Evolutionary conservation across 2,797 vertebrate species (phyloP).

Genomic region (Hylomyscus alleni): DNA sequence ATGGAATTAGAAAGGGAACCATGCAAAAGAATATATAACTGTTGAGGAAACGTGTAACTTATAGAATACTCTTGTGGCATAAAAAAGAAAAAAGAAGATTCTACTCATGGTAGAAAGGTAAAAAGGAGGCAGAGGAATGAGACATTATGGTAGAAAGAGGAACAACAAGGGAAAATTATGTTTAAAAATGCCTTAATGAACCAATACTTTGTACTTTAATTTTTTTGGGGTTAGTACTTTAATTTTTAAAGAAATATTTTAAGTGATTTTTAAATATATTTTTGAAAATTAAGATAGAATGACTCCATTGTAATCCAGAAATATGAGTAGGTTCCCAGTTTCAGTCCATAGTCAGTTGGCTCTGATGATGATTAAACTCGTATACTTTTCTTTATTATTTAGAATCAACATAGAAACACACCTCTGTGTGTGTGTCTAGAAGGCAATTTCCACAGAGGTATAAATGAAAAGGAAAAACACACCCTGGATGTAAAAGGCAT

Average conservation of each 20-base stretch:
- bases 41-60: not conserved
- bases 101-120: not conserved
- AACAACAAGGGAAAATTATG: not conserved
- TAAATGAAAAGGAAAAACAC: not conserved
- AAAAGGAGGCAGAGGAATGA: not conserved
- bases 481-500: not conserved
- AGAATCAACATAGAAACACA: not conserved
- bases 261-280: not conserved
- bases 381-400: not conserved
- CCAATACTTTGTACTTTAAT: not conserved
- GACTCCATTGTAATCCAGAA: not conserved
- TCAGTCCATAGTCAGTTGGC: not conserved
- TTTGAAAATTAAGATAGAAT: not conserved
- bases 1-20: not conserved
- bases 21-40: not conserved
- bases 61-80: not conserved
- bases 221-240: no score
- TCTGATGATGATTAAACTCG: not conserved
- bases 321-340: not conserved
- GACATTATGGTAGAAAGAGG: not conserved
- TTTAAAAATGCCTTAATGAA: not conserved
- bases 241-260: not conserved
- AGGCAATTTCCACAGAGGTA: not conserved
- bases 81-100: no score
- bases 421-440: not conserved